Conservation (phyloP, 2,113 vertebrate species). For the Tachysurus vachellii region DNA sequence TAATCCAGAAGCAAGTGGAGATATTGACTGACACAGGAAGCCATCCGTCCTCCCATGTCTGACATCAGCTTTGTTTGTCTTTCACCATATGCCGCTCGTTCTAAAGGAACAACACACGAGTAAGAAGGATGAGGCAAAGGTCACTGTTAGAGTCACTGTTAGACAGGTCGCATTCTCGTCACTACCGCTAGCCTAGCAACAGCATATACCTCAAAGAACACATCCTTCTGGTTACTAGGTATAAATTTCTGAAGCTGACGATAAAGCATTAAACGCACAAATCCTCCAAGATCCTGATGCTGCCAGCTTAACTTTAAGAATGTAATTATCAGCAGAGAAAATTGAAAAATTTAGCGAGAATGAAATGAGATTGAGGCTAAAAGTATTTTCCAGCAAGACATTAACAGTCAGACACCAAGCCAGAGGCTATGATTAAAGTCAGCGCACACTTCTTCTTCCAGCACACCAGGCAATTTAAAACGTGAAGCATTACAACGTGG, state of each 20-base stretch:
- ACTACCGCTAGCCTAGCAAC: conserved; percentile 1
- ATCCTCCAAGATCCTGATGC: background rate
- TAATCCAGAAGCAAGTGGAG: conserved; percentile 38
- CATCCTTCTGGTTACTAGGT: background rate
- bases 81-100: conserved; percentile 41
- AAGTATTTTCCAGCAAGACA: background rate
- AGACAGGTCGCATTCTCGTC: background rate
- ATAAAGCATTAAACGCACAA: background rate
- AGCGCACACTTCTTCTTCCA: background rate
- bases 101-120: conserved; percentile 25
- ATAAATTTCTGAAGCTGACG: background rate
- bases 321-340: background rate
- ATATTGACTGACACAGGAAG: conserved; percentile 49
- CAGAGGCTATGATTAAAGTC: conserved; percentile 9
- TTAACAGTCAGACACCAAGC: background rate
- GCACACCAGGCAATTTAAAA: background rate
- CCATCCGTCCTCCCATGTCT: conserved; percentile 18
- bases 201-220: background rate
- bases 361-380: background rate
- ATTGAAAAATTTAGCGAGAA: background rate
- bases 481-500: background rate
- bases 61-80: conserved; percentile 48
- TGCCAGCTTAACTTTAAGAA: background rate
- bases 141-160: conserved; percentile 2
- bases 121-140: background rate